Percentiles rank a stretch among this genome's conserved stretches.
Conservation (phyloP, 2,113 vertebrate genomes). For the Epinephelus fuscoguttatus region DNA sequence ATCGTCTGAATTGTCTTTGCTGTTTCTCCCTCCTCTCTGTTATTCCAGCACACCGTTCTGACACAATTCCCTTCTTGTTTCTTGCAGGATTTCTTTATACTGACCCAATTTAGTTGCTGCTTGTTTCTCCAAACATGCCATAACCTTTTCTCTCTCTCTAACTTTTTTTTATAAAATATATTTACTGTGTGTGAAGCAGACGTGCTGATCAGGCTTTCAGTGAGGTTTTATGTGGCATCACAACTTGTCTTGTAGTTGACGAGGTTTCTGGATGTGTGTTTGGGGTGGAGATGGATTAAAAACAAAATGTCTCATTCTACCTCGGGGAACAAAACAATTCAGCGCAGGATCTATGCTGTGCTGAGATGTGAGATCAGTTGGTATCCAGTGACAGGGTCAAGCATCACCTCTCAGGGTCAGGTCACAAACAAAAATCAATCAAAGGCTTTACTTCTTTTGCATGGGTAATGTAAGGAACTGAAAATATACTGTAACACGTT, state of each 20-base stretch:
- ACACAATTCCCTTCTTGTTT: background rate
- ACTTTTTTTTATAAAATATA: background rate
- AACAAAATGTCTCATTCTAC: constrained; percentile 11
- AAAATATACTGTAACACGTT: background rate
- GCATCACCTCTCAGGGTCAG: constrained; percentile 1
- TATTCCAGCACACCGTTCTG: background rate
- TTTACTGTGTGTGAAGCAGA: background rate
- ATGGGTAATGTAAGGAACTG: background rate
- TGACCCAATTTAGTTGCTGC: background rate
- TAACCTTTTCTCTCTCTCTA: background rate
- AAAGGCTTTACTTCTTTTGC: background rate
- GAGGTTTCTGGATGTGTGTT: constrained; percentile 1
- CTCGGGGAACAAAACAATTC: background rate
- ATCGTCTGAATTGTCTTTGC: constrained; percentile 10
- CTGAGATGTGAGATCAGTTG: constrained; percentile 16
- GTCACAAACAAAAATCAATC: background rate
- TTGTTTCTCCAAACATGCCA: too few relatives aligned
- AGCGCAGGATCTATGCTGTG: background rate
- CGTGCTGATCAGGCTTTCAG: background rate
- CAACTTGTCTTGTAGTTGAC: constrained; percentile 13
- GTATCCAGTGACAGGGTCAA: background rate
- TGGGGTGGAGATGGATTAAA: constrained; percentile 28
- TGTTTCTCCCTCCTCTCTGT: constrained; percentile 2
- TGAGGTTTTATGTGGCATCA: background rate
- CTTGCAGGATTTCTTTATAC: background rate